A percentile compares a stretch with the other conserved stretches of the same genome.
These are phyloP conservation scores for Drosophila orosa DNA, from an alignment of 1,140 invertebrate genomes.

Conservation along the genomic window DNA sequence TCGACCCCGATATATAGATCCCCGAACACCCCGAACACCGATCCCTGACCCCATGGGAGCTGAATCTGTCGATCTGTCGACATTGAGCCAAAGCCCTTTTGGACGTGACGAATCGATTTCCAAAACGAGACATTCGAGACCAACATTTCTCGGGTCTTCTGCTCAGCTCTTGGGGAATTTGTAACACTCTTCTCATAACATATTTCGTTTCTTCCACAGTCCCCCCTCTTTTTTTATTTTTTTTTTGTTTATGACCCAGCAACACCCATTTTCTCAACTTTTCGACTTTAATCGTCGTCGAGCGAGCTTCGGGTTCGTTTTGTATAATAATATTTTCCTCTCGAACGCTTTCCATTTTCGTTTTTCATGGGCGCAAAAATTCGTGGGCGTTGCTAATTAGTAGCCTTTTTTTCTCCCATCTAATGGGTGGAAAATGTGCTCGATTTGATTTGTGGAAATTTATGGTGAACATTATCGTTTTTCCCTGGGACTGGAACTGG, in stretches of 20 bases:
- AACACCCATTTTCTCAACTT: constrained; percentile 79
- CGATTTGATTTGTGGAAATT: constrained; percentile 81
- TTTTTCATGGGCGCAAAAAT: constrained; percentile 38
- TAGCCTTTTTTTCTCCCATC: constrained; percentile 23
- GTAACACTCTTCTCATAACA: constrained; percentile 63
- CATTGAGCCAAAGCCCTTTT: constrained; percentile 69
- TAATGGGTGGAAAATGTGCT: constrained; percentile 67
- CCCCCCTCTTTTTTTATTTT: not conserved
- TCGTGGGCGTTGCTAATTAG: constrained; percentile 79
- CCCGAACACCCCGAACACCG: constrained; percentile 15
- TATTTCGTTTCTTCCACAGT: constrained; percentile 25
- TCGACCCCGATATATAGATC: constrained; percentile 31
- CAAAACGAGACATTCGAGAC: constrained; percentile 68
- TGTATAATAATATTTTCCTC: constrained; percentile 52
- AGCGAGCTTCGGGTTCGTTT: constrained; percentile 42
- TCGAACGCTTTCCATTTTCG: constrained; percentile 66
- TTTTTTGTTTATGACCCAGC: constrained; percentile 63
- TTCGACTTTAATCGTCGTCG: constrained; percentile 73
- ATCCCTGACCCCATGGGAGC: constrained; percentile 40
- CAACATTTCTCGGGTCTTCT: constrained; percentile 28
- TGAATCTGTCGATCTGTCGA: constrained; percentile 56
- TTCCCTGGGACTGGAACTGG: constrained; percentile 1
- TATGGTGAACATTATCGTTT: constrained; percentile 64
- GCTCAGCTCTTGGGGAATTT: constrained; percentile 44
- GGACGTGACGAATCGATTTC: constrained; percentile 78